Percentiles rank a stretch among this genome's conserved stretches.
These are phyloP conservation scores for Helicoverpa armigera DNA, from an alignment of 1,140 invertebrate genomes.

Conservation along the genomic window DNA sequence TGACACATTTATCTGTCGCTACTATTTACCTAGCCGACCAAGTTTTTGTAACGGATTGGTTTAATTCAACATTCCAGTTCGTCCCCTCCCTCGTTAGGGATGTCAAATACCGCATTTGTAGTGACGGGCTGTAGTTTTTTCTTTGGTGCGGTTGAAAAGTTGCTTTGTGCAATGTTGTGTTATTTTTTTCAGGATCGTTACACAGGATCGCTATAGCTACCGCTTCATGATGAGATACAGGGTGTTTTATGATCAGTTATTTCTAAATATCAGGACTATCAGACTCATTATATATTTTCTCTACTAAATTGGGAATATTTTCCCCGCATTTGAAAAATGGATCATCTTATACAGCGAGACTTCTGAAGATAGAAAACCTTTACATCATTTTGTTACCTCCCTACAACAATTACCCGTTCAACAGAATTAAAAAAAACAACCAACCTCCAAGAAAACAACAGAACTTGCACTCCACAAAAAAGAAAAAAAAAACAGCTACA, in stretches of 20 bases:
- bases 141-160: not conserved
- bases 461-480: not conserved
- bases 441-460: not conserved
- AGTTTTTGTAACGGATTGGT: constrained; percentile 61
- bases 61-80: constrained; percentile 55
- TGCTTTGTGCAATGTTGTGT: not conserved
- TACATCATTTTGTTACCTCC: too few relatives aligned
- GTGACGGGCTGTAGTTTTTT: constrained; percentile 7
- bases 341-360: too few relatives aligned
- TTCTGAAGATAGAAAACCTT: too few relatives aligned
- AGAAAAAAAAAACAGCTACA: not conserved
- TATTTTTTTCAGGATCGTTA: not conserved
- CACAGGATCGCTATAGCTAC: too few relatives aligned
- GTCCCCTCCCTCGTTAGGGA: constrained; percentile 35
- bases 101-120: constrained; percentile 20
- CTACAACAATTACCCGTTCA: too few relatives aligned
- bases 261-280: too few relatives aligned
- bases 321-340: too few relatives aligned
- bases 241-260: too few relatives aligned
- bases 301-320: too few relatives aligned
- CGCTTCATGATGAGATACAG: too few relatives aligned
- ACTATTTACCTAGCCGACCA: constrained; percentile 45
- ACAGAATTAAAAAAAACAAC: not conserved
- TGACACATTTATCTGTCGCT: constrained; percentile 46
- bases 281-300: too few relatives aligned